Evolutionary conservation across 2,888 invertebrate genomes (phyloP), one percentile per base, ranked within the genome.

Genomic region (Patella pellucida): DNA sequence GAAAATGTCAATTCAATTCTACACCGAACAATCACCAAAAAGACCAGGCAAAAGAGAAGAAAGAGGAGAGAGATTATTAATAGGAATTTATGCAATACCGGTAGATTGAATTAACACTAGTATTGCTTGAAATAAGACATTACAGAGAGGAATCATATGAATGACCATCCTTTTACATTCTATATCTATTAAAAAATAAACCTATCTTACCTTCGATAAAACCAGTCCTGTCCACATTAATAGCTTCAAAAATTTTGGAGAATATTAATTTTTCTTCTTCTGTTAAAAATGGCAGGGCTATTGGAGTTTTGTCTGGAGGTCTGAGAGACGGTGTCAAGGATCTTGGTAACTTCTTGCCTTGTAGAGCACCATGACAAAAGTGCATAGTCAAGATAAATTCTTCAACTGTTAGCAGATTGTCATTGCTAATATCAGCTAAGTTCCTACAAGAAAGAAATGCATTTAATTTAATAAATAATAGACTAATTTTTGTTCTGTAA

Each of bases 281-380:
- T 3, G 81, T 78, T 71, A 86, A 81, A 15, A 81, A 75, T 7
- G 83, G 78, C 5, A 85, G 75, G 9, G 77, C 67, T 31, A 83
- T 76, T 1, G 76, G 71, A 15, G 79, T 69, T 62, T 76, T 76
- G n/a, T 76, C 79, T 50, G 80, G 81, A 9, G 84, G 83, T 71
- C 79, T 78, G 73, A 88, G 83, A 69, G 82, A 79, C 52, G 84
- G 79, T 0, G 99, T 98, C 84, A 99, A 92, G 3, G 92, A 92
- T 87, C 95, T 94, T 0, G 99, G 99, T 72, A 99, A 93, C 88
- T 97, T 96, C 86, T 95, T 94, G 1, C 97, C 97, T 72, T 96
- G 94, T 27, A 98, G 92, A 91, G 96, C 97, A 74, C 97, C 93
- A 70, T 85, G 85, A 69, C 88, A 85, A 52, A 90, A 83, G 79